These are phyloP conservation scores for Gnathonemus longibarbis DNA, from an alignment of 2,113 vertebrate genomes.

Conservation along the genomic window DNA sequence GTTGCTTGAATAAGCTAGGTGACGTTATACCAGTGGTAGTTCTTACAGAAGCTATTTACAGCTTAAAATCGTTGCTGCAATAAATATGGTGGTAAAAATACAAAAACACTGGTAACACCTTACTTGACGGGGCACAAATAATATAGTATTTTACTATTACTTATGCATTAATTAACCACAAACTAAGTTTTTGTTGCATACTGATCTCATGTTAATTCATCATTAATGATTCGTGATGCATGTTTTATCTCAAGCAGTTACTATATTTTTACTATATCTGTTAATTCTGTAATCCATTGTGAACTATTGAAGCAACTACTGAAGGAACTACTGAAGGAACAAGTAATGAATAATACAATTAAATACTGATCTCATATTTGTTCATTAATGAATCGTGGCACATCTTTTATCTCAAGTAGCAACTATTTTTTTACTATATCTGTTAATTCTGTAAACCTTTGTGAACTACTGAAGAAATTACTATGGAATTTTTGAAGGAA, in stretches of 20 bases:
- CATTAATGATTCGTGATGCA: background rate
- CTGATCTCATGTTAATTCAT: background rate
- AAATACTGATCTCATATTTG: background rate
- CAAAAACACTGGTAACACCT: background rate
- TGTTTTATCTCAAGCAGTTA: background rate
- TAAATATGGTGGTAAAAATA: background rate
- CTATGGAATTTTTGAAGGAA: background rate
- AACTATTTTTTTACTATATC: background rate
- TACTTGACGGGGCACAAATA: background rate
- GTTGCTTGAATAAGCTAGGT: background rate
- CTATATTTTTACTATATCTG: background rate
- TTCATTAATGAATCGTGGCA: background rate
- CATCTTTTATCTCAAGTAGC: background rate
- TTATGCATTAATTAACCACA: background rate
- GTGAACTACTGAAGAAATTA: background rate
- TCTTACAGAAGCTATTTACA: background rate
- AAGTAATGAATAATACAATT: background rate
- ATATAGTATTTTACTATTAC: background rate
- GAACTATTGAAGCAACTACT: no score
- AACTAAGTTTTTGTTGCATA: background rate
- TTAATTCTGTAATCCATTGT: background rate
- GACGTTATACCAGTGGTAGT: background rate
- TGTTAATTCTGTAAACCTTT: background rate
- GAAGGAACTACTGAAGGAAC: background rate
- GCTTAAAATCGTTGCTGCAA: background rate